Evolutionary conservation across 1,140 invertebrate species (phyloP).

Genomic region (Zaprionus kolodkinae): DNA sequence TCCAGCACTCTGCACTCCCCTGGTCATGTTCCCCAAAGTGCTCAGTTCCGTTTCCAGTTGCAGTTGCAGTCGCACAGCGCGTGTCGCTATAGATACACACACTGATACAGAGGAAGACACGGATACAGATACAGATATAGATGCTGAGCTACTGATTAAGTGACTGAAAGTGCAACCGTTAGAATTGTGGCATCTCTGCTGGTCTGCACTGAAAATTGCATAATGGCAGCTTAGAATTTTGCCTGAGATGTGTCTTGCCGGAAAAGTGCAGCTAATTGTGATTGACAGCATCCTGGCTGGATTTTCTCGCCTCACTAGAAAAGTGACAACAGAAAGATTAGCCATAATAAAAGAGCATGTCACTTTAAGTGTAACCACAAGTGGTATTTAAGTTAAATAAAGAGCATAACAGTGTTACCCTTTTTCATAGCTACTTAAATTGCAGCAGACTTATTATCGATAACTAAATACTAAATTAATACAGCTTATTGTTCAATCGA

Average conservation of each 20-base stretch:
- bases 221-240: constrained; percentile 39
- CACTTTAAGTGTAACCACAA: neutral
- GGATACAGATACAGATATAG: constrained; percentile 27
- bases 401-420: no score
- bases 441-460: no score
- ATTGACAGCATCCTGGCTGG: constrained; percentile 72
- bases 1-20: neutral
- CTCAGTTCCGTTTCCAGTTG: constrained; percentile 71
- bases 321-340: constrained; percentile 36
- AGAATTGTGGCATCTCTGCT: constrained; percentile 33
- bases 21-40: constrained; percentile 53
- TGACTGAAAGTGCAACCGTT: constrained; percentile 55
- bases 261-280: constrained; percentile 62
- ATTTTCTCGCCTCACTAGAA: constrained; percentile 21
- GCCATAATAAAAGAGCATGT: neutral
- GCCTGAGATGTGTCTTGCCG: constrained; percentile 31
- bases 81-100: constrained; percentile 28
- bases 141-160: constrained; percentile 26
- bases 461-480: no score
- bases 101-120: constrained; percentile 23
- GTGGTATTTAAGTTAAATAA: no score
- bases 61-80: constrained; percentile 18
- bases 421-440: no score
- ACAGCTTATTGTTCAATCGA: no score
- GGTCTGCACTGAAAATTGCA: constrained; percentile 55